A percentile compares a stretch with the other conserved stretches of the same genome.
Evolutionary conservation across 2,888 invertebrate species (phyloP).

Genomic region (Pegoplata infirma): DNA sequence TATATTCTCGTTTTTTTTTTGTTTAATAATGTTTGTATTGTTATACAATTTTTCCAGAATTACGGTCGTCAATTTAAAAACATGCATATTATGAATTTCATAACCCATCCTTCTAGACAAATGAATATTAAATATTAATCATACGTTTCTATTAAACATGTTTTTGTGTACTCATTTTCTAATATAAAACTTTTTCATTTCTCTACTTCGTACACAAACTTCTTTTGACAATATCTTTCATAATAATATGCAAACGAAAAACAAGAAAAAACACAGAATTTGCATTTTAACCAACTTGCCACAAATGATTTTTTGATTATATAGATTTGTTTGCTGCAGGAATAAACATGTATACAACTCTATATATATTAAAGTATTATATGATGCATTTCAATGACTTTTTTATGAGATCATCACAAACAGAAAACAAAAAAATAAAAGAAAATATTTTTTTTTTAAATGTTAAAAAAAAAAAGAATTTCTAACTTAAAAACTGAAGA

Average conservation of each 20-base stretch:
- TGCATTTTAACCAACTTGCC: conserved; percentile 2
- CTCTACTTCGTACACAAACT: neutral
- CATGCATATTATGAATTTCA: too few species aligned
- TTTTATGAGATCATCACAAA: conserved; percentile 53
- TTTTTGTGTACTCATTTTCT: conserved; percentile 8
- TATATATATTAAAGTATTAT: neutral
- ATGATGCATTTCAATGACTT: conserved; percentile 58
- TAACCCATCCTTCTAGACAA: conserved; percentile 1
- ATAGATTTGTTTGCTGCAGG: neutral
- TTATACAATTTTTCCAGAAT: too few species aligned
- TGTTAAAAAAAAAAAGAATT: conserved; percentile 19
- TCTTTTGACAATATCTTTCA: conserved; percentile 11
- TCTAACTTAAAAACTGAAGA: conserved; percentile 1
- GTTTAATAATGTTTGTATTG: too few species aligned
- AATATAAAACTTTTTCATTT: conserved; percentile 19
- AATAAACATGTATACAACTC: neutral
- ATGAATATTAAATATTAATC: conserved; percentile 17
- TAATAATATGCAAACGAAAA: conserved; percentile 1
- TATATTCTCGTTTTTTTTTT: too few species aligned
- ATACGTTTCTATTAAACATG: neutral
- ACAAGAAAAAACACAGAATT: too few species aligned
- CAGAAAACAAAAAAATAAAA: conserved; percentile 1
- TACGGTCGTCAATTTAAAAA: too few species aligned
- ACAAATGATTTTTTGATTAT: conserved; percentile 39
- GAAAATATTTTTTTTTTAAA: too few species aligned